These are phyloP conservation scores for Athalia cordata DNA, from an alignment of 2,888 invertebrate species.

Conservation along the genomic window DNA sequence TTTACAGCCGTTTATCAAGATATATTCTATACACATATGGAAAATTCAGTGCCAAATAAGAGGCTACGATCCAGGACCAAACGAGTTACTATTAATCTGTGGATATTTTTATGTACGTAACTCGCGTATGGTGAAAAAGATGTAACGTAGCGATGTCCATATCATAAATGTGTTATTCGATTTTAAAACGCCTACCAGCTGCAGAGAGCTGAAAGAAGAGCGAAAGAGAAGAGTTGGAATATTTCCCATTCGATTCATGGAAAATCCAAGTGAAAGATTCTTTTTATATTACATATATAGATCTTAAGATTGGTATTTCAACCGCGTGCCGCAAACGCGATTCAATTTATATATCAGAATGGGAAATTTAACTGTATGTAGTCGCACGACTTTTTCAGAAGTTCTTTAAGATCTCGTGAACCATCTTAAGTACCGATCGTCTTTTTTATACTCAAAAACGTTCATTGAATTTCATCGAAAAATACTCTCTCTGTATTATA, in stretches of 20 bases:
- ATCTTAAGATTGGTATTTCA: slow-evolving; percentile 20
- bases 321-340: slow-evolving; percentile 27
- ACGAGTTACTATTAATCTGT: not conserved
- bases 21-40: slow-evolving; percentile 50
- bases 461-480: no score
- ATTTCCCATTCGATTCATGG: not conserved
- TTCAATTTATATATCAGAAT: slow-evolving; percentile 17
- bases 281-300: not conserved
- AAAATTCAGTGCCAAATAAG: slow-evolving; percentile 30
- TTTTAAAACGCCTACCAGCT: slow-evolving; percentile 4
- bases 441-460: no score
- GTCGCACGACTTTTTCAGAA: not conserved
- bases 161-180: slow-evolving; percentile 14
- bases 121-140: not conserved
- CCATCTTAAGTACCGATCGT: no score
- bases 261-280: slow-evolving; percentile 2
- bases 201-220: not conserved
- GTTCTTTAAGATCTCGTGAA: not conserved
- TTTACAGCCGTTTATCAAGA: slow-evolving; percentile 59
- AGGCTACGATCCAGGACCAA: not conserved
- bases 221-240: not conserved
- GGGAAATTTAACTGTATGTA: slow-evolving; percentile 11
- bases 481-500: no score
- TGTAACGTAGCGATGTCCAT: not conserved
- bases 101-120: not conserved